Conservation (phyloP, 2,113 vertebrate species). For the rabbit (Oryctolagus cuniculus) region mOryCun1.1 NC_091432.1:234200501-234201000, state of each 20-base stretch:
- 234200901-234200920: slow-evolving; percentile 34
- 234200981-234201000: slow-evolving; percentile 34
- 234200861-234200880: fast-evolving
- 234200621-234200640: background rate
- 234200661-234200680: background rate
- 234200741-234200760: background rate
- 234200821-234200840: no score
- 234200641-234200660: background rate
- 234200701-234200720: background rate
- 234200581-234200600: background rate
- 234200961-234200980: background rate
- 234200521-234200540: background rate
- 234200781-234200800: background rate
- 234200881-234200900: background rate
- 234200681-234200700: no score
- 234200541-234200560: background rate
- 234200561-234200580: slow-evolving; percentile 52
- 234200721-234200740: background rate
- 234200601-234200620: background rate
- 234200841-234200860: no score
- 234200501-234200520: background rate
- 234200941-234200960: background rate
- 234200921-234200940: slow-evolving; percentile 61
- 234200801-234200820: no score
- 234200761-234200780: fast-evolving